Percentiles rank a stretch among this genome's conserved stretches.
Conservation (phyloP, 2,888 invertebrate genomes). For the Hofmannophila pseudospretella region DNA sequence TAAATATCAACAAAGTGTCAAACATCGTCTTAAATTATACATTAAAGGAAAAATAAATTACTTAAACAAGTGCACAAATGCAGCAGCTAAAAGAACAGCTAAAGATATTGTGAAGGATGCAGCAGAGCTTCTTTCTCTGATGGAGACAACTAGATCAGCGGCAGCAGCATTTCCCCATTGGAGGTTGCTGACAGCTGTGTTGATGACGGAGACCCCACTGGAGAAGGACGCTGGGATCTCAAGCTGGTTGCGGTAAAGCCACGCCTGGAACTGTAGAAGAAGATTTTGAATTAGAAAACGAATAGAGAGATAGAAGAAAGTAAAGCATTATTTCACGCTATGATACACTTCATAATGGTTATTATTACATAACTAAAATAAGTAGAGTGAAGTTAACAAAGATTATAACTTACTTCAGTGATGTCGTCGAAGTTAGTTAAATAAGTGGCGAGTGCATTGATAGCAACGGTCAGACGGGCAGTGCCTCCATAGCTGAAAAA, state of each 20-base stretch:
- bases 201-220: slow-evolving; percentile 33
- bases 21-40: neutral
- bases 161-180: slow-evolving; percentile 50
- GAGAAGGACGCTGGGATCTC: slow-evolving; percentile 36
- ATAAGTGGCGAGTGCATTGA: slow-evolving; percentile 38
- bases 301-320: no score
- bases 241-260: slow-evolving; percentile 48
- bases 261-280: slow-evolving; percentile 52
- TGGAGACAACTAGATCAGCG: slow-evolving; percentile 30
- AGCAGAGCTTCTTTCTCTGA: slow-evolving; percentile 35
- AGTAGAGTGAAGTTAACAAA: no score
- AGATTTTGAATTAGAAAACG: slow-evolving; percentile 1
- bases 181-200: slow-evolving; percentile 40
- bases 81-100: slow-evolving; percentile 32
- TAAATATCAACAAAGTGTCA: no score
- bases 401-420: slow-evolving; percentile 34
- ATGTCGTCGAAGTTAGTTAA: slow-evolving; percentile 49
- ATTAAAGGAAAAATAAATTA: neutral
- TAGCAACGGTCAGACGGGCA: slow-evolving; percentile 40
- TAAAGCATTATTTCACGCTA: no score
- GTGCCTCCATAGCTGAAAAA: slow-evolving; percentile 52
- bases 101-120: slow-evolving; percentile 34
- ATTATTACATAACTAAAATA: no score
- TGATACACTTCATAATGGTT: no score
- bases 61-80: neutral